Evolutionary conservation across 2,888 invertebrate species (phyloP), one percentile per base, ranked within the genome.

Genomic region (Drosophila quinaria): DNA sequence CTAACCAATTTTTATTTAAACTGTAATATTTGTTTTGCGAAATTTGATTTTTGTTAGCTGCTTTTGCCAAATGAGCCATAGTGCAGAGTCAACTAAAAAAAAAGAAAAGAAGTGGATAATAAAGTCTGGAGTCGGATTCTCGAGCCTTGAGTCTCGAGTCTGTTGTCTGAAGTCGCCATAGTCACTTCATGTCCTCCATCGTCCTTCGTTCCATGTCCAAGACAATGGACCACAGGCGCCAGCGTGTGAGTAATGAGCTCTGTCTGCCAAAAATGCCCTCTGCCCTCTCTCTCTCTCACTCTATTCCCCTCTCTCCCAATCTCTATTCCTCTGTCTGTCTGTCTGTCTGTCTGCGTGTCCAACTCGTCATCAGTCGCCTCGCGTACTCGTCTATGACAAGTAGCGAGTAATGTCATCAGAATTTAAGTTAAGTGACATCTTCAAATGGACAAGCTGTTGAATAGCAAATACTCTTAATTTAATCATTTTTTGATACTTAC

Each of bases 91-190:
- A 37, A 35, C n/a, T 5, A 35, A 35, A n/a, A 29, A 0, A 9
- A 9, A 29, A 29, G 81, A 81, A 74, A 52, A 62, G 65, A 77
- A 83, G 69, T 80, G 75, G 80, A 85, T 84, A 79, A 76, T 81
- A 72, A 68, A 78, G 79, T 68, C 67, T 62, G 46, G 17, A 41
- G 58, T 50, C 42, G 31, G 5, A 13, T 13, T 44, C 22, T 19
- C 4, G 19, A 42, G 65, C 35, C 19, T 39, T 46, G 46, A 29
- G 65, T 42, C 31, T 47, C 51, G 46, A 31, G 47, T 31, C 47
- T 47, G 52, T 37, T 29, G 35, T 49, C 60, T 29, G 25, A 17
- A 58, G 39, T 39, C 39, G 61, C 15, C 47, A 47, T 10, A 29
- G 29, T 47, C 29, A 47, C 29, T 29, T 15, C 29, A 46, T 25